Evolutionary conservation across 2,797 vertebrate species (phyloP).

Genomic region (Cirrhinus mrigala): DNA sequence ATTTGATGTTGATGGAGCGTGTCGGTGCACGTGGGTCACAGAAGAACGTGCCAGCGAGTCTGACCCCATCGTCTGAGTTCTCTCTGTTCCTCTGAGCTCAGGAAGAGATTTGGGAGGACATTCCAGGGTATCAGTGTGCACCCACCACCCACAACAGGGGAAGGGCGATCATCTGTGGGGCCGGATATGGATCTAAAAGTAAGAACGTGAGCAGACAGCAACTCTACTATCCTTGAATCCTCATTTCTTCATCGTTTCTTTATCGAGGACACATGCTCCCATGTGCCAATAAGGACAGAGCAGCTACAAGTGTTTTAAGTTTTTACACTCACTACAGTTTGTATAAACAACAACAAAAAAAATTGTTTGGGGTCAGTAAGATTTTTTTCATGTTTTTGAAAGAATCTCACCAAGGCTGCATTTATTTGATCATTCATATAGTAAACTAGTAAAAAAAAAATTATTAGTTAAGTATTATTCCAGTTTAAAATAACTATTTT

Average conservation of each 20-base stretch:
- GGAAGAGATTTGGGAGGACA: conserved; percentile 10
- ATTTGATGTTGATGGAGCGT: conserved; percentile 55
- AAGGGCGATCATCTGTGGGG: conserved; percentile 37
- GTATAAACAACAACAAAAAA: neutral
- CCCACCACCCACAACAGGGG: conserved; percentile 31
- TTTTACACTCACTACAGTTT: neutral
- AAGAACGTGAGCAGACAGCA: conserved; percentile 25
- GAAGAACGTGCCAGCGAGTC: conserved; percentile 42
- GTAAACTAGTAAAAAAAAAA: neutral
- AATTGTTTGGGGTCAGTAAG: neutral
- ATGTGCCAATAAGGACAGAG: conserved; percentile 21
- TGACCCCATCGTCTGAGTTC: conserved; percentile 42
- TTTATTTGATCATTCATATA: neutral
- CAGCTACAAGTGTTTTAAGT: neutral
- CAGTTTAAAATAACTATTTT: neutral
- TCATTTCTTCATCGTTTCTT: neutral
- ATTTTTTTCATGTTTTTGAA: neutral
- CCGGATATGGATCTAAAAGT: conserved; percentile 46
- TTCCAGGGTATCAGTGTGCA: conserved; percentile 31
- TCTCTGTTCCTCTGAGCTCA: conserved; percentile 26
- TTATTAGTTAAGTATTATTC: neutral
- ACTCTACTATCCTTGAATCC: conserved; percentile 6
- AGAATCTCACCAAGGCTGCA: neutral
- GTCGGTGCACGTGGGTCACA: conserved; percentile 45
- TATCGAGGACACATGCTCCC: neutral